Percentiles rank a stretch among this genome's conserved stretches.
Conservation (phyloP, 2,888 invertebrate species). For the Vanessa cardui region DNA sequence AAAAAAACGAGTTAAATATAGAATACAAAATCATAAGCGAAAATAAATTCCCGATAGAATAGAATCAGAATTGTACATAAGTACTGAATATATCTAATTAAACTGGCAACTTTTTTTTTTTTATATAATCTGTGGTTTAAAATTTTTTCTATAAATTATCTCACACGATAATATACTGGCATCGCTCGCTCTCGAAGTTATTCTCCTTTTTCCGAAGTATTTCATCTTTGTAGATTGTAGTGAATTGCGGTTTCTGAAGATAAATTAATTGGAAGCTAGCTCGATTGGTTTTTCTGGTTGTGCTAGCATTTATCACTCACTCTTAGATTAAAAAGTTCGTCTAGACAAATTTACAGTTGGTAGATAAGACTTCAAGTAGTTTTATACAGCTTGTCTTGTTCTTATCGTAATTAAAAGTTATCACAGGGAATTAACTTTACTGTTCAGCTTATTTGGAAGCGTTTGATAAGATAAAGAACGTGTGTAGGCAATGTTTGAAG, state of each 20-base stretch:
- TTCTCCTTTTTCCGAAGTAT: slow-evolving; percentile 20
- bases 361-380: slow-evolving; percentile 11
- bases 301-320: slow-evolving; percentile 42
- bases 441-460: neutral
- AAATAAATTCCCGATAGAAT: too few relatives aligned
- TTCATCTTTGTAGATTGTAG: slow-evolving; percentile 34
- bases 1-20: too few relatives aligned
- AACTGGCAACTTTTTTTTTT: too few relatives aligned
- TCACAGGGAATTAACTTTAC: neutral
- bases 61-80: too few relatives aligned
- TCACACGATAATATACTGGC: slow-evolving; percentile 46
- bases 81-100: too few relatives aligned
- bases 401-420: slow-evolving; percentile 9
- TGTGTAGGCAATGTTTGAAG: neutral
- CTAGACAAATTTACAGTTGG: slow-evolving; percentile 38
- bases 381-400: neutral
- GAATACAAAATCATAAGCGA: too few relatives aligned
- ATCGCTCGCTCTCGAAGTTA: neutral
- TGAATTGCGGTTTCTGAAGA: slow-evolving; percentile 41
- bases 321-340: slow-evolving; percentile 47
- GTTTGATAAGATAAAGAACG: neutral
- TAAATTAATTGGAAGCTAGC: slow-evolving; percentile 43
- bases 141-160: too few relatives aligned
- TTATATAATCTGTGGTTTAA: too few relatives aligned
- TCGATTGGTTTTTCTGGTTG: slow-evolving; percentile 43